Conservation (phyloP, 1,140 invertebrate genomes). For the Tigriopus japonicus region DNA sequence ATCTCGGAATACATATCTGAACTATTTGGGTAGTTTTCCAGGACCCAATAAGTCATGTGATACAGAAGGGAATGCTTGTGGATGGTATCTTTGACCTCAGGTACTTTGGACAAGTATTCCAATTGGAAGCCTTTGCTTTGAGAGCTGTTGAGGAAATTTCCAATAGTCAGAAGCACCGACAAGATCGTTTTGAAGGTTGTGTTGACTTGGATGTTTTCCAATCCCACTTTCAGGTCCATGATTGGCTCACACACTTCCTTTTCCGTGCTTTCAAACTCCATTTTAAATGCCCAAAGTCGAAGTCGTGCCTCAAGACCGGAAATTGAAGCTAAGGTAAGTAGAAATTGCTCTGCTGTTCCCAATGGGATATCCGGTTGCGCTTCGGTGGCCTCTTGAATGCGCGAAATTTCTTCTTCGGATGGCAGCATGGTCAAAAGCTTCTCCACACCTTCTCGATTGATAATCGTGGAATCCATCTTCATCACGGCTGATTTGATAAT, state of each 20-base stretch:
- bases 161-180: slow-evolving; percentile 76
- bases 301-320: slow-evolving; percentile 82
- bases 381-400: slow-evolving; percentile 87
- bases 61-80: slow-evolving; percentile 94
- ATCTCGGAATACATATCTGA: slow-evolving; percentile 94
- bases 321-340: slow-evolving; percentile 84
- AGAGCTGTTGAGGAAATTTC: slow-evolving; percentile 89
- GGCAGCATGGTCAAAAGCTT: slow-evolving; percentile 96
- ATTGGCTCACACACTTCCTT: slow-evolving; percentile 94
- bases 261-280: slow-evolving; percentile 93
- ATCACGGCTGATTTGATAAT: slow-evolving; percentile 95
- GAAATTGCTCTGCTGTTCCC: slow-evolving; percentile 93
- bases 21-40: slow-evolving; percentile 85
- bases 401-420: slow-evolving; percentile 82
- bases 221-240: slow-evolving; percentile 92
- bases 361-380: slow-evolving; percentile 83
- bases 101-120: slow-evolving; percentile 91
- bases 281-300: slow-evolving; percentile 93
- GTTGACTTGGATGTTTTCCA: slow-evolving; percentile 70
- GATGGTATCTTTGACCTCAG: slow-evolving; percentile 97
- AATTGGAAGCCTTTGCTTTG: slow-evolving; percentile 94
- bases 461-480: slow-evolving; percentile 97
- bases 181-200: slow-evolving; percentile 88
- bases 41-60: slow-evolving; percentile 91
- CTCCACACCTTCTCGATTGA: slow-evolving; percentile 94